Evolutionary conservation across 2,888 invertebrate species (phyloP).

Genomic region (Oxyteleia sp.): DNA sequence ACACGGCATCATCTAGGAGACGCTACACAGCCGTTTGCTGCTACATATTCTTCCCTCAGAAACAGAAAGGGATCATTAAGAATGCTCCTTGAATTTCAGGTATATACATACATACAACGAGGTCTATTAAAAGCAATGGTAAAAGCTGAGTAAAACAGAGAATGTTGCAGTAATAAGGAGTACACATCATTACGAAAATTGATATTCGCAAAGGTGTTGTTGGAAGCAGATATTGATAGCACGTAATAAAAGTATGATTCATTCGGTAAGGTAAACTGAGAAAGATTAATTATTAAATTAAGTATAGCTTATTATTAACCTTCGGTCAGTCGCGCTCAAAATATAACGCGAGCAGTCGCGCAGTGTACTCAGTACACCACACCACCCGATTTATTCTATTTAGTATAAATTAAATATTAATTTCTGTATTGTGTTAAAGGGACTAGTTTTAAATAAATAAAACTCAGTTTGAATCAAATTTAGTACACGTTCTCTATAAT

Average conservation of each 20-base stretch:
- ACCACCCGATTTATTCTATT: no score
- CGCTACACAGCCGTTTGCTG: constrained; percentile 56
- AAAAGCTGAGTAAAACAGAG: constrained; percentile 29
- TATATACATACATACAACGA: constrained; percentile 39
- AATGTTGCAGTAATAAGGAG: constrained; percentile 29
- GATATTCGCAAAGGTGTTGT: not conserved
- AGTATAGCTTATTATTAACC: no score
- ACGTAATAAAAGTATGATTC: not conserved
- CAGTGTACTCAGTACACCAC: no score
- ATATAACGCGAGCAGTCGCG: no score
- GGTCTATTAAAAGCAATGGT: constrained; percentile 18
- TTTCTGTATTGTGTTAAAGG: no score
- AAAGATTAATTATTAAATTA: not conserved
- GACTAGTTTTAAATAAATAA: no score
- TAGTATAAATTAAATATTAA: no score
- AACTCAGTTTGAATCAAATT: no score
- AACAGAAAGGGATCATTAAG: constrained; percentile 68
- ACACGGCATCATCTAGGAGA: constrained; percentile 79
- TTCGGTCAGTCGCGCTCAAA: no score
- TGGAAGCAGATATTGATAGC: not conserved
- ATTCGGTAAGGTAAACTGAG: not conserved
- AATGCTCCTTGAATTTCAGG: constrained; percentile 63
- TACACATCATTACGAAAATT: constrained; percentile 15
- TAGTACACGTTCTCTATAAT: no score
- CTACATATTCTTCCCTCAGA: constrained; percentile 60